These are phyloP conservation scores for Scolanthus callimorphus DNA, from an alignment of 92 coral and sea anemone species.

Conservation along the genomic window DNA sequence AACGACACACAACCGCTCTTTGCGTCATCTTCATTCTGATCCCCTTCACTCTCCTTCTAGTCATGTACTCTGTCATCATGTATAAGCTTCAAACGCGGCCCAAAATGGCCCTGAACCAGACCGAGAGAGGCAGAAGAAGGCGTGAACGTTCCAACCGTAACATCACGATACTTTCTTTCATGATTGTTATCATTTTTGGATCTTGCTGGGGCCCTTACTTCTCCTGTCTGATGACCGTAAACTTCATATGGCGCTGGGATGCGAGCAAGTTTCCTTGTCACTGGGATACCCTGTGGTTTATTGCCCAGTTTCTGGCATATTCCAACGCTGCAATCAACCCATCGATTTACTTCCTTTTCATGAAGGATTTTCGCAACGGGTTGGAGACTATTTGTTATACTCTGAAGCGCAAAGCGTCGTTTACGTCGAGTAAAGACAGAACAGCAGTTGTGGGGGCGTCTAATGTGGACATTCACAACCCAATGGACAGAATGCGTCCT, in stretches of 20 bases:
- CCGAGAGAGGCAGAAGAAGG: background rate
- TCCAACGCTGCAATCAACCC: conserved; percentile 1
- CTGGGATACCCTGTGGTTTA: background rate
- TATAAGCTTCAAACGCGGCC: background rate
- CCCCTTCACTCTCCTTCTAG: conserved; percentile 20
- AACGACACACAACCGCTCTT: conserved; percentile 15
- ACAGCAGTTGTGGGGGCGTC: too few relatives aligned
- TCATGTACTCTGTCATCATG: conserved; percentile 11
- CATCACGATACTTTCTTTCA: conserved; percentile 11
- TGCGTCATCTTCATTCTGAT: conserved; percentile 18
- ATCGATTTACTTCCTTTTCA: background rate
- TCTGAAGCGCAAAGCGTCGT: background rate
- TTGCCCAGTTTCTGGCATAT: background rate
- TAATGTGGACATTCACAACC: too few relatives aligned
- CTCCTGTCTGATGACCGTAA: background rate
- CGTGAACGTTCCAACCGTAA: conserved; percentile 18
- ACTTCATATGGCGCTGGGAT: conserved; percentile 23
- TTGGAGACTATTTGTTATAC: background rate
- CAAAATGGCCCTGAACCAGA: background rate
- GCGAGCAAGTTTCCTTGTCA: conserved; percentile 52
- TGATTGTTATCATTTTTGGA: conserved; percentile 17
- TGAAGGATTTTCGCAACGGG: background rate
- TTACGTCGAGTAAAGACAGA: too few relatives aligned
- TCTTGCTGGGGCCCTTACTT: conserved; percentile 37
- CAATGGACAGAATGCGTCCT: too few relatives aligned